These are phyloP conservation scores for Dissostichus mawsoni DNA, from an alignment of 2,113 vertebrate genomes.

Conservation along the genomic window DNA sequence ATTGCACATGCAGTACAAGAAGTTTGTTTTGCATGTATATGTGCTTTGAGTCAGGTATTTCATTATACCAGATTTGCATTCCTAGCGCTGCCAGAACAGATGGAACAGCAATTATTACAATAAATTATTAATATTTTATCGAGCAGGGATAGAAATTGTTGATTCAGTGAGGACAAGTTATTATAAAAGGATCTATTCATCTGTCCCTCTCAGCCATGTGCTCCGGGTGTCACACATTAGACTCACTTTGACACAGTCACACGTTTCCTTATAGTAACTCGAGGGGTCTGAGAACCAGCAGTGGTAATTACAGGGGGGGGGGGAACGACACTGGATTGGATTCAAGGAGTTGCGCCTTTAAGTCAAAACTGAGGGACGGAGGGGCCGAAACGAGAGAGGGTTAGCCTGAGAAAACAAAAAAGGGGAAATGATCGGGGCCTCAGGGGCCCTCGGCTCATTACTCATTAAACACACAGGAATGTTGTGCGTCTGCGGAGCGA, in stretches of 20 bases:
- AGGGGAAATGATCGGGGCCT: constrained; percentile 7
- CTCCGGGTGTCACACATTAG: constrained; percentile 37
- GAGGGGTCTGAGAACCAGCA: constrained; percentile 4
- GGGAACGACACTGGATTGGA: constrained; percentile 25
- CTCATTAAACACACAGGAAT: constrained; percentile 63
- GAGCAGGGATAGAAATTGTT: background rate
- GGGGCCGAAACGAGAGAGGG: constrained; percentile 1
- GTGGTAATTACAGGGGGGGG: constrained; percentile 31
- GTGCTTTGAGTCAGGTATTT: too few species aligned
- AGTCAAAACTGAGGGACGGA: background rate
- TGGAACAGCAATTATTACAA: background rate
- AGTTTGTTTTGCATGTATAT: background rate
- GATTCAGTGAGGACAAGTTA: background rate
- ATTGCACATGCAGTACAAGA: too few species aligned
- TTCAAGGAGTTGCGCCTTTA: constrained; percentile 3
- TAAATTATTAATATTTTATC: background rate
- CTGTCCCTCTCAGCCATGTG: background rate
- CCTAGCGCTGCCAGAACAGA: background rate
- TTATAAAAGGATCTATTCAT: constrained; percentile 8
- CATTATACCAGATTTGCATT: background rate
- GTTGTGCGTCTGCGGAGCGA: background rate
- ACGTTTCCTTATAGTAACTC: constrained; percentile 16
- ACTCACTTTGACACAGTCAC: constrained; percentile 35
- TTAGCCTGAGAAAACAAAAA: constrained; percentile 28
- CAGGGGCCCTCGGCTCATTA: constrained; percentile 41